phyloP scores from a whole-genome alignment of 1,140 invertebrate species.

The Eufriesea mexicana region DNA sequence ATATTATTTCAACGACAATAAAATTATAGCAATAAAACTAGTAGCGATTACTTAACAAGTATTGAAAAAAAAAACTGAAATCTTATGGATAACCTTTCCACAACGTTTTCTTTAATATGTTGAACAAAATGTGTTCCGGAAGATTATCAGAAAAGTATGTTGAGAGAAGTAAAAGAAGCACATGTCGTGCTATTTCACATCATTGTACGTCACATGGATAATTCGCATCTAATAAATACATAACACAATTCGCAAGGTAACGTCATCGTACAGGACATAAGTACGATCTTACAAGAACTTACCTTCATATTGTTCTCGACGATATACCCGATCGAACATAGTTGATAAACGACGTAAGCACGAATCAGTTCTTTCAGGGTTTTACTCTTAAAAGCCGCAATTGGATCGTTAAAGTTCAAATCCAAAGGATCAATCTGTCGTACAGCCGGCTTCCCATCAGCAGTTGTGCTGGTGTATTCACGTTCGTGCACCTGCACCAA shows the following conservation, averaged over 20 bases:
- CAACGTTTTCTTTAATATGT: not conserved
- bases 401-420: constrained; percentile 91
- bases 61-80: not conserved
- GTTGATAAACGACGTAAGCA: constrained; percentile 95
- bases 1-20: too few species aligned
- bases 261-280: not conserved
- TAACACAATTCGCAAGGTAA: not conserved
- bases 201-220: not conserved
- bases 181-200: not conserved
- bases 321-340: constrained; percentile 94
- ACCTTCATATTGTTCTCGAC: constrained; percentile 98
- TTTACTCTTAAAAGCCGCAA: constrained; percentile 95
- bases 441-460: constrained; percentile 67
- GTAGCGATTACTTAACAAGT: not conserved
- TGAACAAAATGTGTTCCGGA: not conserved
- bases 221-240: constrained; percentile 12
- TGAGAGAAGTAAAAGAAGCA: not conserved
- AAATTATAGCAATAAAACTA: too few species aligned
- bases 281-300: constrained; percentile 72
- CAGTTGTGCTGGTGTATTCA: constrained; percentile 58
- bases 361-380: constrained; percentile 95
- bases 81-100: not conserved
- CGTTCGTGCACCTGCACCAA: constrained; percentile 71
- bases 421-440: constrained; percentile 90
- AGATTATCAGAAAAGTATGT: not conserved